Conservation (phyloP, 2,888 invertebrate species). For the Melanostoma mellinum region DNA sequence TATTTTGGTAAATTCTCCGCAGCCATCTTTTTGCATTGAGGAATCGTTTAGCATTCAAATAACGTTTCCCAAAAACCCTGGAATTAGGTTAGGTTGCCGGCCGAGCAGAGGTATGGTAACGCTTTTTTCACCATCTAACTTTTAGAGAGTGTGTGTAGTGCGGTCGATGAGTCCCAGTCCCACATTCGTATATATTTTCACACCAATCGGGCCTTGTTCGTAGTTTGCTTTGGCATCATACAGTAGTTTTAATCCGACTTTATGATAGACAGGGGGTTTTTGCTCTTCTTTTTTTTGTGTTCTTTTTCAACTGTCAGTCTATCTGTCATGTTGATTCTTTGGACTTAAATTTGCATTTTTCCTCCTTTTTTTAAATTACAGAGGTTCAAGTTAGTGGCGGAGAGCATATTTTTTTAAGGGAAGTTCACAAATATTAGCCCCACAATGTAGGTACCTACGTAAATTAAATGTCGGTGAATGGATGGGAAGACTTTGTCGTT, state of each 20-base stretch:
- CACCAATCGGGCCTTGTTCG: slow-evolving; percentile 10
- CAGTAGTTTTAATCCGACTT: slow-evolving; percentile 63
- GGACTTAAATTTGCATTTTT: slow-evolving; percentile 62
- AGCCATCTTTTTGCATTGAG: slow-evolving; percentile 31
- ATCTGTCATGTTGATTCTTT: slow-evolving; percentile 66
- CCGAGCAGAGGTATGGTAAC: slow-evolving; percentile 39
- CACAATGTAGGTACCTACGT: slow-evolving; percentile 18
- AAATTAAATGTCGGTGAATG: slow-evolving; percentile 50
- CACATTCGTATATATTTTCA: slow-evolving; percentile 34
- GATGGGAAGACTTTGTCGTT: slow-evolving; percentile 42
- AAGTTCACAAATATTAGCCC: slow-evolving; percentile 61
- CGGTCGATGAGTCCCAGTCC: slow-evolving; percentile 46
- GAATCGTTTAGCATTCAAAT: slow-evolving; percentile 70
- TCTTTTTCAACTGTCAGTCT: slow-evolving; percentile 41
- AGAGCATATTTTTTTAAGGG: slow-evolving; percentile 27
- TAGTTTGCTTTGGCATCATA: slow-evolving; percentile 18
- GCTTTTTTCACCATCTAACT: slow-evolving; percentile 33
- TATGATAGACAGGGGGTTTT: slow-evolving; percentile 65
- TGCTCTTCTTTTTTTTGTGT: background rate
- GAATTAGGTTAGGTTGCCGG: slow-evolving; percentile 59
- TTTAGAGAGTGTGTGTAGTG: background rate
- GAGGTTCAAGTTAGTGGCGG: background rate
- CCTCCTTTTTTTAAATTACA: slow-evolving; percentile 1
- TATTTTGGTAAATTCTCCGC: slow-evolving; percentile 48
- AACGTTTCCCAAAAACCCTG: slow-evolving; percentile 51